Percentiles rank a stretch among this genome's conserved stretches.
phyloP scores from a whole-genome alignment of 2,888 invertebrate genomes.

The Heliconius hortense region DNA sequence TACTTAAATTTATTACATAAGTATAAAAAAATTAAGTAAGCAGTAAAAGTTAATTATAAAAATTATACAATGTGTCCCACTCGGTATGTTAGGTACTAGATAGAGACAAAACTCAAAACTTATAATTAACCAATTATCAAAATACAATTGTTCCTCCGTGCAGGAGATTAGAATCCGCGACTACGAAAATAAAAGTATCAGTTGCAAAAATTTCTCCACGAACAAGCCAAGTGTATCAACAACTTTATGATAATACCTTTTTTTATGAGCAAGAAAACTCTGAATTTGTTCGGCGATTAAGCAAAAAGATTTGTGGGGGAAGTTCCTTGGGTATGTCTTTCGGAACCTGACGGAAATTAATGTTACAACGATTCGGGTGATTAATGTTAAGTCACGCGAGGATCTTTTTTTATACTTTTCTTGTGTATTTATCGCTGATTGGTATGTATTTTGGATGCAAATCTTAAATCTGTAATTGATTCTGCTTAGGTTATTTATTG shows the following conservation, averaged over 20 bases:
- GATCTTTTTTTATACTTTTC: conserved; percentile 5
- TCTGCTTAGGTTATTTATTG: neutral
- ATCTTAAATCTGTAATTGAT: neutral
- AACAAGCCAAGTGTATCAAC: conserved; percentile 18
- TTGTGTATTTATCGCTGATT: neutral
- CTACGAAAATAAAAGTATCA: neutral
- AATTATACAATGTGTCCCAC: too few species aligned
- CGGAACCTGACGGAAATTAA: conserved; percentile 41
- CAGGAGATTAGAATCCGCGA: neutral
- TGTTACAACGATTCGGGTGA: conserved; percentile 39
- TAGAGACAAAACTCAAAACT: too few species aligned
- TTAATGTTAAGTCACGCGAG: conserved; percentile 39
- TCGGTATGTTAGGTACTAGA: too few species aligned
- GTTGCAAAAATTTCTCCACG: neutral
- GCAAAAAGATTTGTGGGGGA: conserved; percentile 62
- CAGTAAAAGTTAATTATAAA: too few species aligned
- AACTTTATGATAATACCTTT: conserved; percentile 25
- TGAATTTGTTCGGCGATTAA: conserved; percentile 54
- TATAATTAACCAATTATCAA: too few species aligned
- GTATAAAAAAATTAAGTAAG: too few species aligned
- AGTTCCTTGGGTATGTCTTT: conserved; percentile 51
- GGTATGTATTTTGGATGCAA: neutral
- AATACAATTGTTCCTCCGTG: too few species aligned
- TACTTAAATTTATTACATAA: too few species aligned
- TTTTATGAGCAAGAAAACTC: conserved; percentile 41